These are phyloP conservation scores for Aythya baeri DNA, from an alignment of 2,113 vertebrate genomes.

Conservation along the genomic window DNA sequence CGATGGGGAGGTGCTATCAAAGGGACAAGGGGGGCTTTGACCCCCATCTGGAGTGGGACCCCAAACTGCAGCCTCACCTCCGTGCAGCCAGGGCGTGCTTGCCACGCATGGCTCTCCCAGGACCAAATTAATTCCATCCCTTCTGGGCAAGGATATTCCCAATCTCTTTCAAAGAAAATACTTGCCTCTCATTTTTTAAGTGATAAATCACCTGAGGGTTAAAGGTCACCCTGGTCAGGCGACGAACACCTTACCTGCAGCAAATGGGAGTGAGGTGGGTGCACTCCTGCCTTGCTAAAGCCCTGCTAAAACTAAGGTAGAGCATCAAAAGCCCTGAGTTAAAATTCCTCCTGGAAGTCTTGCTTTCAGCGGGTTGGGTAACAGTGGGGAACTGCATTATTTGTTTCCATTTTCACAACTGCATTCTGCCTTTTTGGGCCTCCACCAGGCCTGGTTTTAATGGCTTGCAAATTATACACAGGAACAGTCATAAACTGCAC, in stretches of 20 bases:
- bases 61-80: accelerated
- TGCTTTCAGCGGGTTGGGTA: neutral
- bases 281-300: neutral
- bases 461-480: conserved; percentile 7
- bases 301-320: neutral
- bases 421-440: conserved; percentile 18
- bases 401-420: neutral
- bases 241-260: neutral
- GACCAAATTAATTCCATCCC: neutral
- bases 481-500: neutral
- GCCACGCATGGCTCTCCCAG: neutral
- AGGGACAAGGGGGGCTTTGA: neutral
- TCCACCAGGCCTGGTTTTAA: conserved; percentile 16
- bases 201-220: neutral
- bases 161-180: neutral
- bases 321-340: neutral
- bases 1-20: neutral
- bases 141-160: neutral
- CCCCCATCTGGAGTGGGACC: neutral
- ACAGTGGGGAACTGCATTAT: neutral
- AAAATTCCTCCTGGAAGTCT: neutral
- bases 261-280: neutral
- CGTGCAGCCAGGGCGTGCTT: neutral
- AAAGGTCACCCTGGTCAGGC: neutral
- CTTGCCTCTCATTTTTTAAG: neutral